Evolutionary conservation across 2,888 invertebrate genomes (phyloP).

Genomic region (Acleris sparsana): DNA sequence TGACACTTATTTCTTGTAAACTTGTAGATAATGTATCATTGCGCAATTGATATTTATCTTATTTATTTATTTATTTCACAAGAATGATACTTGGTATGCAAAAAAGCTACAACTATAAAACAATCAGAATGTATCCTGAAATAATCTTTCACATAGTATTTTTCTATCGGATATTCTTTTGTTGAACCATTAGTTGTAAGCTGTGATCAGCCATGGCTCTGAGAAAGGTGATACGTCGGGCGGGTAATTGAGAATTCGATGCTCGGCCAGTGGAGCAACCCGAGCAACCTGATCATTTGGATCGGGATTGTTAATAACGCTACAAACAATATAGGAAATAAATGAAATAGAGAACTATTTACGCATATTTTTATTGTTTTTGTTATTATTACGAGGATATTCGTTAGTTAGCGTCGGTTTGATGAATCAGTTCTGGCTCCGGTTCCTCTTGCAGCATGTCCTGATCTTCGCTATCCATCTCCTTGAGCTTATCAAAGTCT

Average conservation of each 20-base stretch:
- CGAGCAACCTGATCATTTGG: slow-evolving; percentile 73
- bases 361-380: slow-evolving; percentile 9
- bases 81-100: too few relatives aligned
- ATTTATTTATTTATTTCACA: too few relatives aligned
- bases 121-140: too few relatives aligned
- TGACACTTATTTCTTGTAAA: too few relatives aligned
- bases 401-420: too few relatives aligned
- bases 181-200: slow-evolving; percentile 22
- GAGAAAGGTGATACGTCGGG: slow-evolving; percentile 61
- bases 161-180: neutral
- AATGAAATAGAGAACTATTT: slow-evolving; percentile 8
- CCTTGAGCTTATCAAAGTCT: slow-evolving; percentile 88
- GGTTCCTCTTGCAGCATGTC: slow-evolving; percentile 61
- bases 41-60: too few relatives aligned
- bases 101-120: too few relatives aligned
- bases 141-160: neutral
- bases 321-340: slow-evolving; percentile 23
- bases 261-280: slow-evolving; percentile 74
- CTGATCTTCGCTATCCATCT: slow-evolving; percentile 58
- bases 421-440: slow-evolving; percentile 48
- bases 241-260: slow-evolving; percentile 69
- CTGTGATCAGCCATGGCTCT: slow-evolving; percentile 19
- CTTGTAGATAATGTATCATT: too few relatives aligned
- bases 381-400: slow-evolving; percentile 1
- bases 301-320: slow-evolving; percentile 37